A percentile compares a stretch with the other conserved stretches of the same genome.
phyloP scores from a whole-genome alignment of 2,888 invertebrate genomes.

The Pristionchus mayeri region DNA sequence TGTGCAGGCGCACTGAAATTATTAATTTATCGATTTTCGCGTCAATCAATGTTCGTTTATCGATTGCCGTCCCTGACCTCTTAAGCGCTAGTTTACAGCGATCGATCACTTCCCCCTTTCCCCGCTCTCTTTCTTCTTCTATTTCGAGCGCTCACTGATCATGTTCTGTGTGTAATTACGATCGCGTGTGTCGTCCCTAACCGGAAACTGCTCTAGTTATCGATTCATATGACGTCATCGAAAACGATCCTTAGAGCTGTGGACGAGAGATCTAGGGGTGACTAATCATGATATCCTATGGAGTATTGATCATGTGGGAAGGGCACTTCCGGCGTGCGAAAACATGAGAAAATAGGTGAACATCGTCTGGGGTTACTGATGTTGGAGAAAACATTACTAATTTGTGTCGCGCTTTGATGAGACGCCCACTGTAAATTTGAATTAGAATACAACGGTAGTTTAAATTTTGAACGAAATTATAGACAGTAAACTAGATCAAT shows the following conservation, averaged over 20 bases:
- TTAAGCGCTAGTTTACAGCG: neutral
- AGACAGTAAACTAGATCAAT: no score
- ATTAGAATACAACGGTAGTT: no score
- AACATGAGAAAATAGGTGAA: neutral
- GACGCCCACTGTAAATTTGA: no score
- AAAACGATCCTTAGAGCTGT: no score
- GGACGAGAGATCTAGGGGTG: no score
- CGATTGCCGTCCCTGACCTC: no score
- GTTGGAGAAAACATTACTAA: no score
- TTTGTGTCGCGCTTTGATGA: no score
- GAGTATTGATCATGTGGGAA: no score
- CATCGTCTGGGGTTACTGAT: no score
- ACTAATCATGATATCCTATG: constrained; percentile 12
- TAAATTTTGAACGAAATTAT: no score
- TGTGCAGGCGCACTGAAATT: constrained; percentile 20
- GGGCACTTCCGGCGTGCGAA: neutral
- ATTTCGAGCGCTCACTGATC: neutral
- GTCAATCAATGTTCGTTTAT: no score
- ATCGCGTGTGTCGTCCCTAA: neutral
- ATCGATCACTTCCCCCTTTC: constrained; percentile 7
- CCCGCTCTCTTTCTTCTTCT: neutral
- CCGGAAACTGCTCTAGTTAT: neutral
- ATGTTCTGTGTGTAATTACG: constrained; percentile 16
- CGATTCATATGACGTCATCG: neutral
- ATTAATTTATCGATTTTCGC: neutral